Percentiles rank a stretch among this genome's conserved stretches.
phyloP scores from a whole-genome alignment of 2,888 invertebrate species.

The Acanthosepion lycidas region DNA sequence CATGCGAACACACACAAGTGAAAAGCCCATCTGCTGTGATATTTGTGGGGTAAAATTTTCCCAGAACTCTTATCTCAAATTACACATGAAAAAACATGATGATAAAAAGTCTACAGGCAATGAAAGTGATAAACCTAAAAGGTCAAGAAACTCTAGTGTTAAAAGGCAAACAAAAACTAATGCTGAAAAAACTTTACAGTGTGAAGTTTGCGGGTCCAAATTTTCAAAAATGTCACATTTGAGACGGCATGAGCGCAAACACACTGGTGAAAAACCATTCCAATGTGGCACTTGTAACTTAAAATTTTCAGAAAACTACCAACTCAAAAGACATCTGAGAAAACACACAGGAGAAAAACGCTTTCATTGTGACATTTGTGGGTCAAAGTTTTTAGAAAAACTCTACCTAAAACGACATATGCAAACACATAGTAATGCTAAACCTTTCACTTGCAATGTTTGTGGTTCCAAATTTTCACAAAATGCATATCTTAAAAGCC shows the following conservation, averaged over 20 bases:
- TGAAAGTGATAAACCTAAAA: constrained; percentile 51
- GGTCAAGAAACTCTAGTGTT: too few relatives aligned
- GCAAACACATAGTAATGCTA: background rate
- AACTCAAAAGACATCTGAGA: background rate
- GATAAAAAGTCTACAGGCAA: constrained; percentile 52
- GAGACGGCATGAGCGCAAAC: constrained; percentile 71
- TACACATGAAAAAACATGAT: constrained; percentile 52
- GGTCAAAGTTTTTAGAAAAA: background rate
- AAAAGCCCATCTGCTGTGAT: background rate
- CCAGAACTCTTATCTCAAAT: constrained; percentile 34
- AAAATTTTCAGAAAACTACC: background rate
- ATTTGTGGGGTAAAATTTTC: background rate
- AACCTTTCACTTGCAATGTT: background rate
- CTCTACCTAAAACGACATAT: background rate
- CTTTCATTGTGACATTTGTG: background rate
- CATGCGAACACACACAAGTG: constrained; percentile 43
- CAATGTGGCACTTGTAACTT: background rate
- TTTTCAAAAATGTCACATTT: constrained; percentile 50
- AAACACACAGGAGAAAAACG: background rate
- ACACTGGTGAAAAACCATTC: background rate
- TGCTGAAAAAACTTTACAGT: constrained; percentile 47
- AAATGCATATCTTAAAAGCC: constrained; percentile 38
- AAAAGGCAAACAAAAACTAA: background rate
- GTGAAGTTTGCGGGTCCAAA: constrained; percentile 49
- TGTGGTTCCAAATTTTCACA: background rate